These are phyloP conservation scores for Octodon degus DNA, from an alignment of 2,113 vertebrate species.

Conservation along the genomic window DNA sequence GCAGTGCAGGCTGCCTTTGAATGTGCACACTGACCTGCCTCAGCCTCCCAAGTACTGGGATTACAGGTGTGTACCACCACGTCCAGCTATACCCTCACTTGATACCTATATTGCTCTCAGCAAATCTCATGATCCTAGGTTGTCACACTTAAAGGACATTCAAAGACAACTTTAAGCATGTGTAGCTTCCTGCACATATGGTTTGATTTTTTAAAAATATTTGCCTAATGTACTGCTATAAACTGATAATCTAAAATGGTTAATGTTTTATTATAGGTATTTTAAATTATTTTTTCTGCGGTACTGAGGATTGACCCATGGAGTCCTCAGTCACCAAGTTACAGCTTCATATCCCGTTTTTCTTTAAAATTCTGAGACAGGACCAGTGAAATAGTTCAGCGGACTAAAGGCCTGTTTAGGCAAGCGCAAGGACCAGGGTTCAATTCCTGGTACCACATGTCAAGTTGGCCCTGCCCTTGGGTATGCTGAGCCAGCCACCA, in stretches of 20 bases:
- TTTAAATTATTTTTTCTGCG: neutral
- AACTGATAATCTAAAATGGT: constrained; percentile 14
- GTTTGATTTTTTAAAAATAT: neutral
- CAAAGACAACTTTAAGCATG: constrained; percentile 8
- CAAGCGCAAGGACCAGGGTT: no score
- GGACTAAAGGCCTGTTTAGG: no score
- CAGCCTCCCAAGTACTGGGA: neutral
- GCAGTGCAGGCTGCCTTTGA: neutral
- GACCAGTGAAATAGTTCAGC: no score
- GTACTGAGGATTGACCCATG: neutral
- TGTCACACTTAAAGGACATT: constrained; percentile 6
- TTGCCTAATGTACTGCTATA: constrained; percentile 4
- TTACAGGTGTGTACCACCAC: neutral
- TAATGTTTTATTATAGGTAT: neutral
- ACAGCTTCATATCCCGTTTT: neutral
- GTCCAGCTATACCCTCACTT: neutral
- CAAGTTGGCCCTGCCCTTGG: no score
- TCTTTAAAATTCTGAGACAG: neutral
- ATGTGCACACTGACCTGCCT: neutral
- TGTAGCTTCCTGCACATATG: neutral
- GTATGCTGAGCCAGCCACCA: no score
- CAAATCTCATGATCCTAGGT: neutral
- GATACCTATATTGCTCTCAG: neutral
- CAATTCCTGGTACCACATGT: no score
- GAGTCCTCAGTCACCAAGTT: neutral